phyloP scores from a whole-genome alignment of 2,888 invertebrate genomes.

The Leptinotarsa juncta region DNA sequence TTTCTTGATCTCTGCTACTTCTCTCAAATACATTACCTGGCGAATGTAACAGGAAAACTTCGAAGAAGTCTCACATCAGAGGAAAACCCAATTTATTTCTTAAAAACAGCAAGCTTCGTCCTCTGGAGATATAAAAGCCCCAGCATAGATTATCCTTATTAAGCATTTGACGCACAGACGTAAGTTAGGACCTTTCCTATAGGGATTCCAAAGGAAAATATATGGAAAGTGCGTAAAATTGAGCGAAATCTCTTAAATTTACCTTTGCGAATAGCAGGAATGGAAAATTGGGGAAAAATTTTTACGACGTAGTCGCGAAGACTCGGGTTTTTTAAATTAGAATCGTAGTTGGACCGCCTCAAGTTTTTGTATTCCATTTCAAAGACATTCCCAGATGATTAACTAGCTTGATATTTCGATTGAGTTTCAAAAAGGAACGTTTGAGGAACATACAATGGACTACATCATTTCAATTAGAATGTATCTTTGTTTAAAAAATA shows the following conservation, averaged over 20 bases:
- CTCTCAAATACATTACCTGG: conserved; percentile 16
- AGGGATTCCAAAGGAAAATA: conserved; percentile 39
- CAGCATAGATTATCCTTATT: conserved; percentile 47
- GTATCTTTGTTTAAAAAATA: too few relatives aligned
- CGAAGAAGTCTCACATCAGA: conserved; percentile 34
- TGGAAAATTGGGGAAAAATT: not conserved
- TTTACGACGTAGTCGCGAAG: not conserved
- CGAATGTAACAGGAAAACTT: conserved; percentile 38
- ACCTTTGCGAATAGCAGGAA: not conserved
- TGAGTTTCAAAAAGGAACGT: not conserved
- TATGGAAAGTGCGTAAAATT: conserved; percentile 41
- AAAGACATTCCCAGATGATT: not conserved
- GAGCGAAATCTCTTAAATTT: conserved; percentile 16
- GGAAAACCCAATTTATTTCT: conserved; percentile 39
- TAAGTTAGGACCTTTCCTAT: conserved; percentile 39
- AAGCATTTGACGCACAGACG: conserved; percentile 43
- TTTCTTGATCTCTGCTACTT: conserved; percentile 2
- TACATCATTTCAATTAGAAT: too few relatives aligned
- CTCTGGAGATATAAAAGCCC: conserved; percentile 37
- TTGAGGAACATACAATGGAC: not conserved
- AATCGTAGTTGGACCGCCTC: not conserved
- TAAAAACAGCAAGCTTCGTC: conserved; percentile 37
- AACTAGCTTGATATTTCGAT: not conserved
- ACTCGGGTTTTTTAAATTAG: not conserved
- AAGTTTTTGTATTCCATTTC: not conserved